Conservation (phyloP, 2,888 invertebrate genomes). For the Chouioia cunea region DNA sequence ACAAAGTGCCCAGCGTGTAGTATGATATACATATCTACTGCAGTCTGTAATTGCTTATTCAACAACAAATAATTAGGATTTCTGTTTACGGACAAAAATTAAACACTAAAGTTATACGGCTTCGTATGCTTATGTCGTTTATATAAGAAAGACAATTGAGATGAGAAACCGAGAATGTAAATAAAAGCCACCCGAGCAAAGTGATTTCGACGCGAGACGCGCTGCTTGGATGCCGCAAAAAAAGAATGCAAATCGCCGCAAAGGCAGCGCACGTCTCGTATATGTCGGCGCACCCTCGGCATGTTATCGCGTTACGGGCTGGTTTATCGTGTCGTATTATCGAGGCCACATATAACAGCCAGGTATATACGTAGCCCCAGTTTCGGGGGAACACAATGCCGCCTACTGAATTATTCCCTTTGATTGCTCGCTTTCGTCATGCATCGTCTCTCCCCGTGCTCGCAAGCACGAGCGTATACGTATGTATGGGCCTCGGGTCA, state of each 20-base stretch:
- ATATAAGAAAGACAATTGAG: too few species aligned
- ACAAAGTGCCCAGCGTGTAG: too few species aligned
- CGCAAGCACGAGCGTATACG: neutral
- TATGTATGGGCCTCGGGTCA: conserved; percentile 1
- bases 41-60: too few species aligned
- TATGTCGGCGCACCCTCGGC: neutral
- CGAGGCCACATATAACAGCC: too few species aligned
- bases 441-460: conserved; percentile 56
- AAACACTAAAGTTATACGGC: too few species aligned
- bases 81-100: too few species aligned
- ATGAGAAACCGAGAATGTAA: too few species aligned
- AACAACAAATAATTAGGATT: too few species aligned
- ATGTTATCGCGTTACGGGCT: conserved; percentile 32
- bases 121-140: too few species aligned
- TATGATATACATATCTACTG: too few species aligned
- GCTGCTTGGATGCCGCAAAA: neutral
- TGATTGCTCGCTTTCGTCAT: conserved; percentile 68
- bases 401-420: conserved; percentile 68
- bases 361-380: conserved; percentile 20
- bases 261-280: neutral
- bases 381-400: conserved; percentile 44
- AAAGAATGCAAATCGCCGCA: conserved; percentile 36
- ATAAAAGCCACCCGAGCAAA: conserved; percentile 15
- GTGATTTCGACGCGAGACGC: conserved; percentile 21
- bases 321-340: conserved; percentile 12